phyloP scores from a whole-genome alignment of 2,113 vertebrate genomes.

The Mormyrus lacerda region DNA sequence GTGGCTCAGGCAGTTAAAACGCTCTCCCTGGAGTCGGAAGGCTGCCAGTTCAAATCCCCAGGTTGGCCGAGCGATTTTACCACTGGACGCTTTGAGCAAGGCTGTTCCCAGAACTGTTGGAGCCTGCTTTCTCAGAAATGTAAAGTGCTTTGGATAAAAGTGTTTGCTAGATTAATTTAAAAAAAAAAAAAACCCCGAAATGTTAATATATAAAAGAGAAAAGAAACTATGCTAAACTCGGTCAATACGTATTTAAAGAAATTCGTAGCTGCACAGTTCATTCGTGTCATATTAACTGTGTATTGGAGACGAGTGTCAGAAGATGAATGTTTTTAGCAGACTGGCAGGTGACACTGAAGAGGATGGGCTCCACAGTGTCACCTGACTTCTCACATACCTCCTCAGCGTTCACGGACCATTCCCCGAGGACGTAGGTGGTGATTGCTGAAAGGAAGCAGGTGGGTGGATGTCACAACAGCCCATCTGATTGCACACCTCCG shows the following conservation, averaged over 20 bases:
- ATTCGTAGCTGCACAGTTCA: background rate
- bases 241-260: background rate
- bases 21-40: background rate
- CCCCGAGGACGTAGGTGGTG: background rate
- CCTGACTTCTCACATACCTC: background rate
- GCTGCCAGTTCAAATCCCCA: background rate
- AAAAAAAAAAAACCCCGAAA: background rate
- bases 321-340: background rate
- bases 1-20: background rate
- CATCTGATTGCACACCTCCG: background rate
- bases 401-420: background rate
- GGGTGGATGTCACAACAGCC: background rate
- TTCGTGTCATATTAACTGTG: background rate
- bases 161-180: background rate
- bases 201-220: background rate
- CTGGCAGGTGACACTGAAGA: background rate
- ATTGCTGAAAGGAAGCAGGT: background rate
- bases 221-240: background rate
- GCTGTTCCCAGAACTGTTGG: background rate
- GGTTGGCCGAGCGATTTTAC: background rate
- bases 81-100: background rate
- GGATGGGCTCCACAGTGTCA: background rate
- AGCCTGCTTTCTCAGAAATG: background rate
- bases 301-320: background rate
- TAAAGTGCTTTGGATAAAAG: background rate